A percentile compares a stretch with the other conserved stretches of the same genome.
Evolutionary conservation across 2,888 invertebrate genomes (phyloP).

Genomic region (Meiosimyza platycephala): DNA sequence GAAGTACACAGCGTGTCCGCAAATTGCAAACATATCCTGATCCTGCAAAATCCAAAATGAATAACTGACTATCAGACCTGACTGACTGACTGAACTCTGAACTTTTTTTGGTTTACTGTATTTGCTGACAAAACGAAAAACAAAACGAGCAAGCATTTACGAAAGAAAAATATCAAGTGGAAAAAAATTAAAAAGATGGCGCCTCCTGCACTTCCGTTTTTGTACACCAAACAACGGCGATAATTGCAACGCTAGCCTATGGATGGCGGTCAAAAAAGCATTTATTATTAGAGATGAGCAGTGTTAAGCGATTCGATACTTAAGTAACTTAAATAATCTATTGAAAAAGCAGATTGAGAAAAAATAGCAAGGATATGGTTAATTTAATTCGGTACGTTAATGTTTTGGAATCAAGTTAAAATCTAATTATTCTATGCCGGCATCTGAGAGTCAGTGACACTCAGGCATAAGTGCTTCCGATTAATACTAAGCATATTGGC

Average conservation of each 20-base stretch:
- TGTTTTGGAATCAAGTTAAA: too few species aligned
- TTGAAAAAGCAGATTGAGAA: too few species aligned
- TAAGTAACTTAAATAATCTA: too few species aligned
- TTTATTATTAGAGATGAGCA: conserved; percentile 26
- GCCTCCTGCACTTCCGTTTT: conserved; percentile 41
- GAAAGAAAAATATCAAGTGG: conserved; percentile 29
- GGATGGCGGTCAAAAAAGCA: conserved; percentile 5
- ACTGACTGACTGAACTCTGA: conserved; percentile 25
- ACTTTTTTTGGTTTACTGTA: neutral
- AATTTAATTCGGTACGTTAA: too few species aligned
- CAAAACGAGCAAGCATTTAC: conserved; percentile 1
- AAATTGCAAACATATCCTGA: conserved; percentile 61
- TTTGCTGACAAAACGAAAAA: neutral
- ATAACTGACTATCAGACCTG: conserved; percentile 24
- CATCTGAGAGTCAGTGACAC: too few species aligned
- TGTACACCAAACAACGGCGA: conserved; percentile 9
- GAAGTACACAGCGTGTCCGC: conserved; percentile 54
- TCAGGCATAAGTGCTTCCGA: too few species aligned
- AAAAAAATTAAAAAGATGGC: conserved; percentile 58
- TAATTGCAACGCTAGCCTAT: conserved; percentile 44
- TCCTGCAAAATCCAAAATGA: conserved; percentile 40
- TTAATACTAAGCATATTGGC: too few species aligned
- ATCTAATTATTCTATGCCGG: too few species aligned
- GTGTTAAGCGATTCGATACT: too few species aligned
- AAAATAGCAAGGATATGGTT: too few species aligned